A percentile compares a stretch with the other conserved stretches of the same genome.
These are phyloP conservation scores for Pollicipes pollicipes DNA, from an alignment of 1,140 invertebrate genomes.

Conservation along the genomic window DNA sequence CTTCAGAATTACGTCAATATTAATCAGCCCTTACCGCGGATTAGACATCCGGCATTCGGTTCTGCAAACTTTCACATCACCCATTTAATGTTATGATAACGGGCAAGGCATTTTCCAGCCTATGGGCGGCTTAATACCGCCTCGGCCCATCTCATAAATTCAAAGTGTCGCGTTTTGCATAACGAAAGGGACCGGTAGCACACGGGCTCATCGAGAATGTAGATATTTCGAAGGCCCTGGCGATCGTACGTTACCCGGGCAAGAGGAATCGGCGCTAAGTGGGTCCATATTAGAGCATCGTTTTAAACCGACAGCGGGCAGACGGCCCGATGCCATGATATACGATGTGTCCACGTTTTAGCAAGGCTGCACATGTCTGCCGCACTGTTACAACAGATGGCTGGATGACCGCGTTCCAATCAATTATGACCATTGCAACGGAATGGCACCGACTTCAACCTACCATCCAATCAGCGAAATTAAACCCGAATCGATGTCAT, in stretches of 20 bases:
- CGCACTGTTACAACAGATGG: neutral
- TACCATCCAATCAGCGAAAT: neutral
- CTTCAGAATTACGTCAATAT: neutral
- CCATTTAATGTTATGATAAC: neutral
- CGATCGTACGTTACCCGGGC: neutral
- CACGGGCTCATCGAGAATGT: neutral
- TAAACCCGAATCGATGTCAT: neutral
- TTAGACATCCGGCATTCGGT: neutral
- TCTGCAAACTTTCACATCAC: neutral
- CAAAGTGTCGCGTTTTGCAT: slow-evolving; percentile 1
- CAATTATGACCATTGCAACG: neutral
- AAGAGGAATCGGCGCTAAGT: neutral
- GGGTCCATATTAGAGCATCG: neutral
- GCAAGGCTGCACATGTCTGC: neutral
- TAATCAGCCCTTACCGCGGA: neutral
- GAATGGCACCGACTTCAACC: neutral
- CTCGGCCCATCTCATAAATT: neutral
- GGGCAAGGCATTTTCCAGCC: neutral
- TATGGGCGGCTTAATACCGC: neutral
- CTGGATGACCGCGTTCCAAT: neutral
- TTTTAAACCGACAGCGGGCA: too few relatives aligned
- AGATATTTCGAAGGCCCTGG: neutral
- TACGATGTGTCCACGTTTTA: neutral
- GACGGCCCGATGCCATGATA: neutral
- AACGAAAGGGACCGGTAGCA: neutral